These are phyloP conservation scores for Seira ritae DNA, from an alignment of 2,888 invertebrate species.

Conservation along the genomic window DNA sequence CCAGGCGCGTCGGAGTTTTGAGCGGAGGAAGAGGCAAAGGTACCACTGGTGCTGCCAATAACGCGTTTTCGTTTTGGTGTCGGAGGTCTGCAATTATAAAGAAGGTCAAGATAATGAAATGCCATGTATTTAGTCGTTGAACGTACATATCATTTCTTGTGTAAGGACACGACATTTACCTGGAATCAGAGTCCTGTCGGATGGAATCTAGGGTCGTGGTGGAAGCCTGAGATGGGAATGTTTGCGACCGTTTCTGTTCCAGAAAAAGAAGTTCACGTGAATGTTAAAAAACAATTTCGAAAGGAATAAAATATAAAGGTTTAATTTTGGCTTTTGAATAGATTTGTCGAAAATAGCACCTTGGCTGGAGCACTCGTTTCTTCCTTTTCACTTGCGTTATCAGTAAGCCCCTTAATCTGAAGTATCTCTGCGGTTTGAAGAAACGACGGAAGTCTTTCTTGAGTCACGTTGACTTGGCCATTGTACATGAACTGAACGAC, in stretches of 20 bases:
- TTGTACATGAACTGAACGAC: conserved; percentile 89
- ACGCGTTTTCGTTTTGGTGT: conserved; percentile 69
- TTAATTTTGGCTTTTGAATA: too few relatives aligned
- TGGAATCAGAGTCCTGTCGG: conserved; percentile 44
- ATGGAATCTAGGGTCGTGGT: conserved; percentile 24
- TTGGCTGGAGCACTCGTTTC: conserved; percentile 74
- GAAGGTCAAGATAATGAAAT: neutral
- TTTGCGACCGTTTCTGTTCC: conserved; percentile 48
- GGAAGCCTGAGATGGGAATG: conserved; percentile 52
- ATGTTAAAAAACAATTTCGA: too few relatives aligned
- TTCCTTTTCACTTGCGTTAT: conserved; percentile 77
- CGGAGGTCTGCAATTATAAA: conserved; percentile 66
- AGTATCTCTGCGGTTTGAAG: conserved; percentile 86
- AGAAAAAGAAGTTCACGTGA: neutral
- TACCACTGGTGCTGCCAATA: conserved; percentile 43
- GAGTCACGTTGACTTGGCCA: conserved; percentile 88
- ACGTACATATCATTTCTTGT: too few relatives aligned
- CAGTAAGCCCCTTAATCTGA: conserved; percentile 86
- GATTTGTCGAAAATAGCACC: conserved; percentile 8
- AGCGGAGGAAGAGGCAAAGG: conserved; percentile 51
- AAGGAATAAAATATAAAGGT: too few relatives aligned
- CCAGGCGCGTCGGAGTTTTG: conserved; percentile 63
- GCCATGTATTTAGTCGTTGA: neutral
- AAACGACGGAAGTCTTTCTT: conserved; percentile 87
- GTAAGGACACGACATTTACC: too few relatives aligned